Evolutionary conservation across 2,113 vertebrate species (phyloP), one percentile per base, ranked within the genome.

Genomic region (Lamprologus lemairii): DNA sequence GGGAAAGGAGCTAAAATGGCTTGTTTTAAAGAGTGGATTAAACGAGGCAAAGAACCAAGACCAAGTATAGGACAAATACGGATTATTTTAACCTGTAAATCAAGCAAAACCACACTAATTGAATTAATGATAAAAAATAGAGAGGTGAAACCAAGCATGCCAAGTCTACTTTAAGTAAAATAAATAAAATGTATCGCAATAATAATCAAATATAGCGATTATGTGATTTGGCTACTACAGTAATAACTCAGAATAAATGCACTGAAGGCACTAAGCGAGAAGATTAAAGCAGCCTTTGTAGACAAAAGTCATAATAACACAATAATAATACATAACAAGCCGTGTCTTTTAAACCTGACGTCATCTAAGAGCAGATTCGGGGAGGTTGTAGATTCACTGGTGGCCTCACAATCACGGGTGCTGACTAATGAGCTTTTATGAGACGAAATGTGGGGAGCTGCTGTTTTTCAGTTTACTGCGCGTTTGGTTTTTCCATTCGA

Each of bases 1-100:
- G 37, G 13, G 4, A 73, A 16, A 26, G 14, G 37, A 45, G 13
- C 21, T 73, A 45, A 45, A 45, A 26, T 26, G 68, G 0, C 40
- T 73, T 45, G 2, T 45, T 73, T 75, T 11, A 75, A 19, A 0
- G 5, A 73, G 68, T 45, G 21, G 13, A 21, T 73, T 23, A 73
- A 26, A 42, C 0, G 1, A 73, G 37, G 13, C 13, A 0, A 73
- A 17, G 1, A 47, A 73, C 14, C 40, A 26, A 3, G 37, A 1
- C 2, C 5, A 45, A 71, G 37, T 73, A 0, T 26, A 73, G 37
- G 65, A 23, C 37, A 26, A 73, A 73, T 45, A 26, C 0, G 3
- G 21, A 42, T 73, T 42, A 16, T 45, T 42, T 42, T 42, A 45
- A 42, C 37, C 37, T 45, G 68, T 45, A 42, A 73, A 45, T 73